Evolutionary conservation across 1,140 invertebrate species (phyloP), one percentile per base, ranked within the genome.

Genomic region (Sinella curviseta): DNA sequence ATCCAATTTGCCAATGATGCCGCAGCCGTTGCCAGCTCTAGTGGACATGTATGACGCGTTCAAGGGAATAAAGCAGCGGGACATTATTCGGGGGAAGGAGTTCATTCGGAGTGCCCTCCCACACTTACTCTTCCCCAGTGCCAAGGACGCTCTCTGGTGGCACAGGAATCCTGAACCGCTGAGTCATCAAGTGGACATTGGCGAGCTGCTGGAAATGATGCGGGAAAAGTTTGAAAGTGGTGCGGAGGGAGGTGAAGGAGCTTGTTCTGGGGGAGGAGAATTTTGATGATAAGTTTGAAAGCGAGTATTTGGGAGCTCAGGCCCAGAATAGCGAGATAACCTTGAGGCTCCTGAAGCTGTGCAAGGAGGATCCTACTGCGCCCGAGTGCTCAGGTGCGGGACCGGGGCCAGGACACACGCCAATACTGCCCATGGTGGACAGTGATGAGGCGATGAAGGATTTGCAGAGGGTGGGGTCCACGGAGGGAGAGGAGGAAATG

Each of bases 1-100:
- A 48, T 74, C 60, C 30, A 33, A 73, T 65, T 48, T 82, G 14
- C 81, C 81, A 24, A 16, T 30, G 16, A 31, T 78, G n/a, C 81
- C 81, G 0, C 67, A 80, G 65, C 81, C 81, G 17, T 54, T 82
- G 1, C 79, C 81, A 20, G 57, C 77, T 16, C 28, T 82, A 2
- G 36, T 28, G 4, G 79, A 80, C 30, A 55, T 82, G 26, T 82
- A 67, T 39, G 54, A 60, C 1, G 33, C 79, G 1, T 82, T 82
- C 39, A 78, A 65, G 26, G 57, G 31, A 1, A 54, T 80, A 30
- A 73, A 78, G 26, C 34, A 75, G 14, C 48, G 34, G 3, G 81
- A 82, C 20, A 34, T 74, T 4, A 80, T 82, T 0, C 36, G 57
- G n/a, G 54, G 28, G 24, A 12, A 3, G 1, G 57, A 65, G 8